Percentiles rank a stretch among this genome's conserved stretches.
These are phyloP conservation scores for Drosophila athabasca DNA, from an alignment of 1,140 invertebrate species.

Conservation along the genomic window DNA sequence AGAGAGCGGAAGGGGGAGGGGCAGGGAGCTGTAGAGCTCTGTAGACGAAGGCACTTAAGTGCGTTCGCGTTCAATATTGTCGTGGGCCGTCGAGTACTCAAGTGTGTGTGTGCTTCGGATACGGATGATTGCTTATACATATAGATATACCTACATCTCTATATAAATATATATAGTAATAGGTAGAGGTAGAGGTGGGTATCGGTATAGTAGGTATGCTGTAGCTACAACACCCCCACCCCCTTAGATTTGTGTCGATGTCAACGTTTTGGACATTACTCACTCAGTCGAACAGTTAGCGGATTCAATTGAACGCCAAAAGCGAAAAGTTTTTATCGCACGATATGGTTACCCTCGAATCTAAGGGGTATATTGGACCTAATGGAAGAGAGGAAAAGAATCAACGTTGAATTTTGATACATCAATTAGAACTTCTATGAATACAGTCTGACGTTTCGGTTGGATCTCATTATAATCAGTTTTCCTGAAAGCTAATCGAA, in stretches of 20 bases:
- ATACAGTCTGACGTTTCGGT: too few relatives aligned
- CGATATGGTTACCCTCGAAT: slow-evolving; percentile 31
- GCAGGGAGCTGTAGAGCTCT: not conserved
- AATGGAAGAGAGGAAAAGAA: too few relatives aligned
- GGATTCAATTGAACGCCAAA: slow-evolving; percentile 61
- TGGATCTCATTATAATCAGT: too few relatives aligned
- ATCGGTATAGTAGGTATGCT: slow-evolving; percentile 30
- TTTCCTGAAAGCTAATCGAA: too few relatives aligned
- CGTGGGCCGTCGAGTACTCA: slow-evolving; percentile 57
- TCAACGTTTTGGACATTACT: slow-evolving; percentile 64
- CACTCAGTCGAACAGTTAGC: slow-evolving; percentile 54
- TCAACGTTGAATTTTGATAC: too few relatives aligned
- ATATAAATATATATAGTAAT: slow-evolving; percentile 5
- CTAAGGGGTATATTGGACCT: slow-evolving; percentile 2
- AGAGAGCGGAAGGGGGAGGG: too few relatives aligned
- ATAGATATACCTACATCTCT: not conserved
- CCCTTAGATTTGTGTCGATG: slow-evolving; percentile 7
- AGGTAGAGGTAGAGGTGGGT: too few relatives aligned
- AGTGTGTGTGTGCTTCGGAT: slow-evolving; percentile 47
- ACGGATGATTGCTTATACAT: slow-evolving; percentile 45
- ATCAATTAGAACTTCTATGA: too few relatives aligned
- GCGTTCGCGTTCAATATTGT: slow-evolving; percentile 53
- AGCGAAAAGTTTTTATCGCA: slow-evolving; percentile 30
- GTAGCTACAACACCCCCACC: slow-evolving; percentile 22
- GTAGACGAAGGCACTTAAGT: slow-evolving; percentile 56